Evolutionary conservation across 2,888 invertebrate species (phyloP).

Genomic region (Brachyptera putata): DNA sequence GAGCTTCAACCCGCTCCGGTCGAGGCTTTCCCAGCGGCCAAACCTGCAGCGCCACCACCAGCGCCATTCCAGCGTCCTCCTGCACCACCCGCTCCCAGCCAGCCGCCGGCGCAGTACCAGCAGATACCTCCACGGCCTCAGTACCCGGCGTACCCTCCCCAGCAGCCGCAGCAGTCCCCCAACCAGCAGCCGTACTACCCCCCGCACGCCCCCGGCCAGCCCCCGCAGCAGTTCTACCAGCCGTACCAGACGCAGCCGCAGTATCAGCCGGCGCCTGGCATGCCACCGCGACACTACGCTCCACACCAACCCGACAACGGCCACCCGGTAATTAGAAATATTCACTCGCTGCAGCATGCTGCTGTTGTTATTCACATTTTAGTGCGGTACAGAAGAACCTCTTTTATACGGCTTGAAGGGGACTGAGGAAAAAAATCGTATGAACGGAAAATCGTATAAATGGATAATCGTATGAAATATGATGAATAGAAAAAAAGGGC

Average conservation of each 20-base stretch:
- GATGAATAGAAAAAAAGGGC: too few relatives aligned
- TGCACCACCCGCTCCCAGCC: slow-evolving; percentile 40
- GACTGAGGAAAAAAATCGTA: too few relatives aligned
- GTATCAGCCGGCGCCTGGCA: neutral
- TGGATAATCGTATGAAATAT: too few relatives aligned
- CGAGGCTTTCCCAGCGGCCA: neutral
- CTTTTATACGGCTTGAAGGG: too few relatives aligned
- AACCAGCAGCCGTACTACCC: slow-evolving; percentile 33
- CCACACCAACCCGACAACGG: slow-evolving; percentile 15
- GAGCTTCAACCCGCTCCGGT: slow-evolving; percentile 15
- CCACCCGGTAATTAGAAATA: neutral
- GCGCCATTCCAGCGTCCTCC: slow-evolving; percentile 19
- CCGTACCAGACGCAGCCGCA: slow-evolving; percentile 30
- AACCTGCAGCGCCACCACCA: slow-evolving; percentile 15
- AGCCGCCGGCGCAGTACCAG: slow-evolving; percentile 36
- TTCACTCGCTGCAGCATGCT: too few relatives aligned
- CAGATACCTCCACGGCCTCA: slow-evolving; percentile 39
- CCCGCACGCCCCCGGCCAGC: slow-evolving; percentile 21
- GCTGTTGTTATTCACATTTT: too few relatives aligned
- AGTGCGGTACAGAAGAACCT: too few relatives aligned
- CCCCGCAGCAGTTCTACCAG: slow-evolving; percentile 31
- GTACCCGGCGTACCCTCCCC: slow-evolving; percentile 47
- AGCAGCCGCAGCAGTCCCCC: slow-evolving; percentile 43
- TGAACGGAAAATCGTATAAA: too few relatives aligned
- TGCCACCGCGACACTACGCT: slow-evolving; percentile 30